Percentiles rank a stretch among this genome's conserved stretches.
Evolutionary conservation across 2,797 vertebrate genomes (phyloP).

Genomic region (Lateolabrax maculatus): DNA sequence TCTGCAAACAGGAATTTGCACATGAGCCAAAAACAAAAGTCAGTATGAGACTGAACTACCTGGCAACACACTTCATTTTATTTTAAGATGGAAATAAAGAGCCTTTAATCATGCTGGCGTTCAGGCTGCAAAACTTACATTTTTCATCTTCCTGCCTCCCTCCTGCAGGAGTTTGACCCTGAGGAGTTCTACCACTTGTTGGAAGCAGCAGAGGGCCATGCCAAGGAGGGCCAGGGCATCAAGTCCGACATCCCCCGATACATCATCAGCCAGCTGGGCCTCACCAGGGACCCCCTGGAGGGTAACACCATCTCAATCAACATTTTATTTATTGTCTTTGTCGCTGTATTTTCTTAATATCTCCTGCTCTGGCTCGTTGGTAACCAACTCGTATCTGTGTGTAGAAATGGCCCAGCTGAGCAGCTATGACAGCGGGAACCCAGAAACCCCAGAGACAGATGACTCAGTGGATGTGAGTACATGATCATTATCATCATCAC

Average conservation of each 20-base stretch:
- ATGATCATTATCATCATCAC: not conserved
- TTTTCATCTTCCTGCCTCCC: not conserved
- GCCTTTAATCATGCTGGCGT: not conserved
- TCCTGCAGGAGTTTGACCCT: constrained; percentile 94
- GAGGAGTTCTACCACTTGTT: constrained; percentile 98
- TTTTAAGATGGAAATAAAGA: not conserved
- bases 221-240: constrained; percentile 97
- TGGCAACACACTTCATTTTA: not conserved
- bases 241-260: constrained; percentile 97
- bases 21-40: not conserved
- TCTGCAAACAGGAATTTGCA: too few relatives aligned
- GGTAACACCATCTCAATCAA: constrained; percentile 75
- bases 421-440: constrained; percentile 93
- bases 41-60: not conserved
- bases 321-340: not conserved
- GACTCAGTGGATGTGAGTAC: constrained; percentile 92
- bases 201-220: constrained; percentile 97
- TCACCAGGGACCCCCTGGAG: constrained; percentile 96
- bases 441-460: constrained; percentile 95
- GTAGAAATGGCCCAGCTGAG: constrained; percentile 98
- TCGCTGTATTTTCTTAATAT: not conserved
- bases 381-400: constrained; percentile 16
- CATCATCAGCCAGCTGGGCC: constrained; percentile 97
- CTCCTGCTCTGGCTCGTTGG: not conserved
- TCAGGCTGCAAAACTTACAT: too few relatives aligned